Conservation (phyloP, 2,888 invertebrate genomes). For the Erynnis tages region DNA sequence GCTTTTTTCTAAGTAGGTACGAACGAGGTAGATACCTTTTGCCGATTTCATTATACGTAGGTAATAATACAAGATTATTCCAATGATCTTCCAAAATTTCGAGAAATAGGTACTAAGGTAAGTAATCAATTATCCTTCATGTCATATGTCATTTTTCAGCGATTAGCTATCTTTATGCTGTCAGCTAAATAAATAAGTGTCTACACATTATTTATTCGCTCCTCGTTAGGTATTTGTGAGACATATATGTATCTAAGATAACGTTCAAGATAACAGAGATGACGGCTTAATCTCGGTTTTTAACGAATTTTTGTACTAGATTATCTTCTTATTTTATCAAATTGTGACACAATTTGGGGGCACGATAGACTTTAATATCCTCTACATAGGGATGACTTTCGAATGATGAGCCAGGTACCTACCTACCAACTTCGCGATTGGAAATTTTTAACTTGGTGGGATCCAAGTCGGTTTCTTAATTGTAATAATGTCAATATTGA, state of each 20-base stretch:
- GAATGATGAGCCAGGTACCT: conserved; percentile 35
- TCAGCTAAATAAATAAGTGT: conserved; percentile 56
- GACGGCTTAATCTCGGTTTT: conserved; percentile 77
- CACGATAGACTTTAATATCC: conserved; percentile 31
- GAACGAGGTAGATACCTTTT: neutral
- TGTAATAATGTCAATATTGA: conserved; percentile 75
- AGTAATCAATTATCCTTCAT: conserved; percentile 35
- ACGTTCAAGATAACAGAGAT: conserved; percentile 69
- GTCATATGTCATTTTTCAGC: conserved; percentile 54
- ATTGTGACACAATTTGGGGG: conserved; percentile 25
- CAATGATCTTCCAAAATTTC: conserved; percentile 5
- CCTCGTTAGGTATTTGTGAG: conserved; percentile 64
- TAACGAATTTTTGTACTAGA: conserved; percentile 72
- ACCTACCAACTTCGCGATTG: conserved; percentile 37
- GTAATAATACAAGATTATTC: conserved; percentile 8
- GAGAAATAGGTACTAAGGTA: conserved; percentile 14
- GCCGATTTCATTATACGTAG: conserved; percentile 3
- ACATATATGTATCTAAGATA: conserved; percentile 59
- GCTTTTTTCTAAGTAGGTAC: neutral
- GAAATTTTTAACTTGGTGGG: conserved; percentile 57
- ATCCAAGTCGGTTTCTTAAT: conserved; percentile 73
- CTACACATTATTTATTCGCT: conserved; percentile 50
- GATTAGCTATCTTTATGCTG: conserved; percentile 55
- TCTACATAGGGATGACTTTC: conserved; percentile 48
- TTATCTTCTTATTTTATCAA: conserved; percentile 47